Conservation (phyloP, 2,797 vertebrate species). For the Melanotaenia trifasciata region DNA sequence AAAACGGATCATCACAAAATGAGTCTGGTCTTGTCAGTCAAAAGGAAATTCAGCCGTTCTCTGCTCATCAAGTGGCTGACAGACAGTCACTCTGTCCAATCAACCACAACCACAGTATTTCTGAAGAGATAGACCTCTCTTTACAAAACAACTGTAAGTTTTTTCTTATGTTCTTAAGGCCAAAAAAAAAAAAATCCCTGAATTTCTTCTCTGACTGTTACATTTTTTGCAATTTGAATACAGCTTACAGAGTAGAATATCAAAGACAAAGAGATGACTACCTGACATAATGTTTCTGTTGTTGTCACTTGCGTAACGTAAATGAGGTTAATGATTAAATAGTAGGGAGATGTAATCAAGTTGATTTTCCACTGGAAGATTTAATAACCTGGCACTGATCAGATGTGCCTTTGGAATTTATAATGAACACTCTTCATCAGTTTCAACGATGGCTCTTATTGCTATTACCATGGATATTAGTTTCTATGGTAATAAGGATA, state of each 20-base stretch:
- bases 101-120: conserved; percentile 82
- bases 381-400: conserved; percentile 22
- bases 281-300: conserved; percentile 17
- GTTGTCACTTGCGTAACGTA: background rate
- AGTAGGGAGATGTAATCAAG: background rate
- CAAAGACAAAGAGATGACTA: conserved; percentile 3
- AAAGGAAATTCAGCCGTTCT: conserved; percentile 72
- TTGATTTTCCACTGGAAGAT: conserved; percentile 28
- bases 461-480: conserved; percentile 16
- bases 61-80: conserved; percentile 52
- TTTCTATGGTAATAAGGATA: conserved; percentile 28
- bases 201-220: conserved; percentile 13
- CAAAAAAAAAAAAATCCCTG: conserved; percentile 14
- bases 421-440: conserved; percentile 26
- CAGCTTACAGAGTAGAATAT: background rate
- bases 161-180: conserved; percentile 18
- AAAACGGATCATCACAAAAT: conserved; percentile 66
- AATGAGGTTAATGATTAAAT: background rate
- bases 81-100: conserved; percentile 73
- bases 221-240: conserved; percentile 8
- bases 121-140: conserved; percentile 73
- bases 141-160: conserved; percentile 83
- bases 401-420: conserved; percentile 20
- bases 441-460: background rate
- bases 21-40: conserved; percentile 79